phyloP scores from a whole-genome alignment of 2,113 vertebrate species.

The Caracal caracal region DNA sequence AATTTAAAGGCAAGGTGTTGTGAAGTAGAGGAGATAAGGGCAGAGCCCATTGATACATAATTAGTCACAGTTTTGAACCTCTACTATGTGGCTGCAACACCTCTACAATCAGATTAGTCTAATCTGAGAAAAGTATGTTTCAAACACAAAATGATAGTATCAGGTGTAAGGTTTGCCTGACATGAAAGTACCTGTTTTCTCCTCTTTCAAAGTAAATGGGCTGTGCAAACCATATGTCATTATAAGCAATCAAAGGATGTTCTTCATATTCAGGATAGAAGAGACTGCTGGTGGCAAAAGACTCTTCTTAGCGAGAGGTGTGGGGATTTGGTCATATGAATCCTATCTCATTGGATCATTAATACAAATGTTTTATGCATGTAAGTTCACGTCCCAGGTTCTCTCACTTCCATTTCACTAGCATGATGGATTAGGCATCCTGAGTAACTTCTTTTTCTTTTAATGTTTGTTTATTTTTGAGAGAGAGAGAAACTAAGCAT shows the following conservation, averaged over 20 bases:
- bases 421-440: background rate
- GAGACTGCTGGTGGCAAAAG: background rate
- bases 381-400: background rate
- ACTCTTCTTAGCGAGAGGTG: background rate
- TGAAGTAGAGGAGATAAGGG: background rate
- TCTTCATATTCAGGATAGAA: background rate
- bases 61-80: background rate
- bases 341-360: background rate
- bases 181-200: background rate
- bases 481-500: too few relatives aligned
- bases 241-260: background rate
- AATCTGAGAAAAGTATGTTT: background rate
- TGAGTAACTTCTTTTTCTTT: background rate
- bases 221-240: background rate
- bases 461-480: too few relatives aligned
- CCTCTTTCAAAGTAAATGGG: constrained; percentile 22
- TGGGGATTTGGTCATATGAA: background rate
- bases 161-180: background rate
- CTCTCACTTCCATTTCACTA: background rate
- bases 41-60: background rate
- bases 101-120: background rate
- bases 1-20: background rate
- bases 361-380: background rate
- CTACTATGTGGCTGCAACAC: background rate
- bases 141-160: background rate